phyloP scores from a whole-genome alignment of 2,113 vertebrate genomes.

The Ochotona curzoniae region DNA sequence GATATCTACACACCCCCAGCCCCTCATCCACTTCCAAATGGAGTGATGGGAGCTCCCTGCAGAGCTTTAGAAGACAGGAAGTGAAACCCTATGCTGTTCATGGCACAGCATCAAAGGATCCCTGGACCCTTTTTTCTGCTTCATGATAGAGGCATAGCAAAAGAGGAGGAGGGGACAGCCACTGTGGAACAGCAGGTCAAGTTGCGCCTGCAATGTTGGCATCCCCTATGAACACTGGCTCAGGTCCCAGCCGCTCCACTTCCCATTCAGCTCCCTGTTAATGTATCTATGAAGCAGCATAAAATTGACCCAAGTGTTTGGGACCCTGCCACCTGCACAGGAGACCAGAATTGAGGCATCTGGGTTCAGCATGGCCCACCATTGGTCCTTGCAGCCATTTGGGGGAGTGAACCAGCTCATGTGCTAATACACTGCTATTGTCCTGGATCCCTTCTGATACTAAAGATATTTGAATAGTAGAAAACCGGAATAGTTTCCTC shows the following conservation, averaged over 20 bases:
- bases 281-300: no score
- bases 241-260: no score
- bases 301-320: no score
- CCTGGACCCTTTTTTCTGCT: neutral
- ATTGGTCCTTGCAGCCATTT: no score
- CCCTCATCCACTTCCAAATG: neutral
- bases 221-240: no score
- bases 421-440: slow-evolving; percentile 21
- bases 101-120: rapidly evolving
- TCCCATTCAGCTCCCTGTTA: no score
- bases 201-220: no score
- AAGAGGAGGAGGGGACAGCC: neutral
- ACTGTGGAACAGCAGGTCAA: no score
- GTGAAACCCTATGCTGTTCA: neutral
- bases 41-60: neutral
- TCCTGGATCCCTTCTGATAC: neutral
- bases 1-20: neutral
- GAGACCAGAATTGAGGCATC: no score
- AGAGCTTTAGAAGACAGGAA: neutral
- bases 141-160: neutral
- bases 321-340: no score
- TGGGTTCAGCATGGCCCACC: no score
- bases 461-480: neutral
- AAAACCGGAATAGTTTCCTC: neutral
- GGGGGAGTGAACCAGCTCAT: neutral